phyloP scores from a whole-genome alignment of 2,797 vertebrate genomes.

The Tympanoctomys barrerae region DNA sequence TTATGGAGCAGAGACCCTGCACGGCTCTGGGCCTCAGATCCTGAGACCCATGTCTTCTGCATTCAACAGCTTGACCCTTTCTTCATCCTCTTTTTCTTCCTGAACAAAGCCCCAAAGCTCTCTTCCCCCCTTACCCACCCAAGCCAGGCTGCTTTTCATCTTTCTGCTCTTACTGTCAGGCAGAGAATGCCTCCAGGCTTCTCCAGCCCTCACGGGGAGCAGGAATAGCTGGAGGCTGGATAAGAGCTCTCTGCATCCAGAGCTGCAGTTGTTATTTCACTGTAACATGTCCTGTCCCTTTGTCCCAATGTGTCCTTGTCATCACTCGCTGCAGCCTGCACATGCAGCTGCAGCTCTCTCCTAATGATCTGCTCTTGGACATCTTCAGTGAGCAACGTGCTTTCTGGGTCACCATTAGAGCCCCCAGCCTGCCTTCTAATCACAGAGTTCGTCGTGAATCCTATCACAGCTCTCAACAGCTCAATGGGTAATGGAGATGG shows the following conservation, averaged over 20 bases:
- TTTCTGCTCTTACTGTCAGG: background rate
- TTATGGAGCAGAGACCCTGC: background rate
- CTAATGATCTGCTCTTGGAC: background rate
- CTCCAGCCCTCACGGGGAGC: background rate
- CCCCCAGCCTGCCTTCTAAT: background rate
- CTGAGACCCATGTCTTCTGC: background rate
- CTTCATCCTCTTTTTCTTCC: background rate
- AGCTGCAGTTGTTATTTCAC: slow-evolving; percentile 22
- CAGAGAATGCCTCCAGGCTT: background rate
- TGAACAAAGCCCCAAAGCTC: too few relatives aligned
- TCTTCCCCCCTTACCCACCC: background rate
- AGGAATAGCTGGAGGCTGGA: slow-evolving; percentile 20
- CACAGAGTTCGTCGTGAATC: background rate
- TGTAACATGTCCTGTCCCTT: slow-evolving; percentile 4
- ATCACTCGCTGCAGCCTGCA: background rate
- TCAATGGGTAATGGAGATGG: slow-evolving; percentile 13
- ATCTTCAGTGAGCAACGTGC: background rate
- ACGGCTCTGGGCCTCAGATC: background rate
- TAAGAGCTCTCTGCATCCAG: slow-evolving; percentile 50
- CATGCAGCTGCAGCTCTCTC: background rate
- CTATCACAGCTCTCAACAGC: slow-evolving; percentile 50
- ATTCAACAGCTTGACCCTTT: background rate
- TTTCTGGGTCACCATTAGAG: slow-evolving; percentile 1
- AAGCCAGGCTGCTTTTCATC: background rate
- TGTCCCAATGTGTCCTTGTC: background rate